Base-by-base conservation (phyloP, 2,113 vertebrate genomes). In the Phycodurus eques region DNA sequence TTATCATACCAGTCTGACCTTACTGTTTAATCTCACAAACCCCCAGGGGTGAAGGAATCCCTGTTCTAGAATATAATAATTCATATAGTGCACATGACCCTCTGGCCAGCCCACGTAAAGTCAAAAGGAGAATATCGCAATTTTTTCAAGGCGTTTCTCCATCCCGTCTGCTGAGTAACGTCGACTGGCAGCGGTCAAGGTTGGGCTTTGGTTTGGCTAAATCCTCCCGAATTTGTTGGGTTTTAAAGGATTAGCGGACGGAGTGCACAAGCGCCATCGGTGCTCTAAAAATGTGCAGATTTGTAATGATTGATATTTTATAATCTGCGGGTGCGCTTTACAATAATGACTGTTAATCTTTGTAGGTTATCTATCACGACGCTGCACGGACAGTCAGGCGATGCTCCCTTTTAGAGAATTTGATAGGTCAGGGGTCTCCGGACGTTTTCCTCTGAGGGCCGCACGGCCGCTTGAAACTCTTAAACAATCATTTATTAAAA, bases 191-290 rank as follows among this genome's bases (percentile, higher is more conserved):
- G 74, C 49, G 80, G 87, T 87, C 83, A 83, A 78, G 81, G 78
- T 27, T 75, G 74, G 59, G 79, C 74, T 88, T 90, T 90, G 85
- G 83, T 82, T 82, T 84, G 73, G 77, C 72, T 88, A 88, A 92
- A 86, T 89, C 86, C 72, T 85, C 72, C 76, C 49, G 82, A 90
- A 80, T 88, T 88, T 87, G 79, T 73, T 15, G 70, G 87, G 80
- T 86, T 89, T 88, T 83, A 86, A 83, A 82, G 90, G 88, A 91
- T 93, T 92, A 90, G 57, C 12, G 20, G 53, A 74, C 69, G 64
- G 79, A 75, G 73, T 68, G 77, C 71, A 82, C 69, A 64, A 86
- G 77, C 83, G 76, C 81, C 76, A 81, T 47, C 20, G 67, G 75
- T 73, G 74, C 77, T 64, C 67, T 61, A 75, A 74, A 84, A 85